Evolutionary conservation across 2,113 vertebrate genomes (phyloP).

Genomic region (Romanogobio albipinnatus): DNA sequence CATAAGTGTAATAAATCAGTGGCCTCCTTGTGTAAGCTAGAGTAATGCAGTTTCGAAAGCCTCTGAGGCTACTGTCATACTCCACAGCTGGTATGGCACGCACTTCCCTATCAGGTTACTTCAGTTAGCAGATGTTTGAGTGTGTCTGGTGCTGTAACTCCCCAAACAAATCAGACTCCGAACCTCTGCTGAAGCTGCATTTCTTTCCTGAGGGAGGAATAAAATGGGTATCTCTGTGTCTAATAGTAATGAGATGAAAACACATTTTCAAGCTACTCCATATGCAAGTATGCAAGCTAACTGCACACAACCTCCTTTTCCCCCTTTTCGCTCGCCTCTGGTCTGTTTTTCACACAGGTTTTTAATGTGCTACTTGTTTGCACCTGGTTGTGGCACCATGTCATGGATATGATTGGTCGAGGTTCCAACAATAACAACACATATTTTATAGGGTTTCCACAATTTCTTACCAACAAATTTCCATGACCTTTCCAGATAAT

Average conservation of each 20-base stretch:
- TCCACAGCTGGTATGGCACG: conserved; percentile 37
- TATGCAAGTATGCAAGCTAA: conserved; percentile 66
- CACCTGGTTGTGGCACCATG: not conserved
- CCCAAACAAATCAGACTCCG: conserved; percentile 25
- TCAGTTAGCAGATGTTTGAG: conserved; percentile 51
- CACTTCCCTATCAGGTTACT: conserved; percentile 33
- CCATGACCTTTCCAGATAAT: not conserved
- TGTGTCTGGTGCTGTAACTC: conserved; percentile 21
- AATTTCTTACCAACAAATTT: not conserved
- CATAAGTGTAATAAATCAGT: conserved; percentile 44
- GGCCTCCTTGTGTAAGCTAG: conserved; percentile 35
- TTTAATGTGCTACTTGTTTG: conserved; percentile 19
- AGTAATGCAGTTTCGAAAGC: conserved; percentile 34
- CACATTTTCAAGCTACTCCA: conserved; percentile 43
- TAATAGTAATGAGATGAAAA: conserved; percentile 61
- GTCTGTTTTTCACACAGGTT: not conserved
- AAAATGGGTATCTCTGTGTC: conserved; percentile 41
- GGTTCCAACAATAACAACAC: not conserved
- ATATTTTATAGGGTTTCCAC: not conserved
- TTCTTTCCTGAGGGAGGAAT: conserved; percentile 39
- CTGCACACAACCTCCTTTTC: conserved; percentile 41
- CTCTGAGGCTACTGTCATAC: conserved; percentile 24
- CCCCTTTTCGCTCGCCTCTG: conserved; percentile 49
- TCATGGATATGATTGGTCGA: not conserved
- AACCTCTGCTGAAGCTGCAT: conserved; percentile 37